Percentiles rank a stretch among this genome's conserved stretches.
Conservation (phyloP, 2,888 invertebrate species). For the Erebia ligea region DNA sequence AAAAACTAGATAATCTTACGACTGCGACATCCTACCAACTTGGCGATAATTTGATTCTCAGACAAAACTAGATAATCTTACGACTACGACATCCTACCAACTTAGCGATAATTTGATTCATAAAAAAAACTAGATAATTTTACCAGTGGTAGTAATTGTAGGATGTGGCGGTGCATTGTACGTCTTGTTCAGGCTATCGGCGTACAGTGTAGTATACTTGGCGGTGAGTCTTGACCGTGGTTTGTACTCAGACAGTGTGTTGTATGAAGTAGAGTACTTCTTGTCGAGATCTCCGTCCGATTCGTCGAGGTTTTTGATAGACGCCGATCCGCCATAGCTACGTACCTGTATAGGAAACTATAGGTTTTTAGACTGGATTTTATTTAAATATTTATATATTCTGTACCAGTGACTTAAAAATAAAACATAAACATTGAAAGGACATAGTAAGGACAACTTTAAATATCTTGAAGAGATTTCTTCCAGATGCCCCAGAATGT, state of each 20-base stretch:
- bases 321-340: constrained; percentile 74
- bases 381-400: no score
- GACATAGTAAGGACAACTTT: no score
- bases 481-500: no score
- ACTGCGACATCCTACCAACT: no score
- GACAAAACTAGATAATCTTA: constrained; percentile 29
- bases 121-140: constrained; percentile 19
- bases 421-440: no score
- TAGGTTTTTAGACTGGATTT: not conserved
- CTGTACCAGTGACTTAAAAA: no score
- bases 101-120: no score
- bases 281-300: constrained; percentile 74
- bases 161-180: constrained; percentile 53
- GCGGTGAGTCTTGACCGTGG: constrained; percentile 71
- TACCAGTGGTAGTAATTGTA: constrained; percentile 43
- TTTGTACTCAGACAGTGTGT: constrained; percentile 62
- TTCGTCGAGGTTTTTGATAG: constrained; percentile 77
- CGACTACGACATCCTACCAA: no score
- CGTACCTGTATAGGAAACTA: constrained; percentile 55
- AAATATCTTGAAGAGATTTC: no score
- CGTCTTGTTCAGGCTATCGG: constrained; percentile 68
- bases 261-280: constrained; percentile 62
- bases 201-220: constrained; percentile 72
- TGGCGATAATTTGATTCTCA: no score
- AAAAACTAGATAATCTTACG: no score